Evolutionary conservation across 1,140 invertebrate species (phyloP).

Genomic region (Heliconius hewitsoni): DNA sequence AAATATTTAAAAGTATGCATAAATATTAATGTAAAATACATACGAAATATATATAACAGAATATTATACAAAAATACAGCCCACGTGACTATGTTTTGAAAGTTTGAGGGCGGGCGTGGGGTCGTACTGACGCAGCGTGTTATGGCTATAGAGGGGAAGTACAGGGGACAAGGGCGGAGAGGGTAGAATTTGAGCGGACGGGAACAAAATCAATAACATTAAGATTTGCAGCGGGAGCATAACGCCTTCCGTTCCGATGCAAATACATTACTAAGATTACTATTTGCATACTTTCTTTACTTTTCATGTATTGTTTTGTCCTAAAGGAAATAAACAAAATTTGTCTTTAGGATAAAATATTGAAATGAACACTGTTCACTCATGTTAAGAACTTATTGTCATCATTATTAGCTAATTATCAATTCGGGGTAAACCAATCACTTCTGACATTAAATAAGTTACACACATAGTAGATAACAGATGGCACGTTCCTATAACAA

Average conservation of each 20-base stretch:
- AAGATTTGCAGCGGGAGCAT: constrained; percentile 52
- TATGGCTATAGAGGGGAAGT: constrained; percentile 31
- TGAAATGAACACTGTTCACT: neutral
- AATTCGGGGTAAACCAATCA: constrained; percentile 4
- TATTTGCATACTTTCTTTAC: too few relatives aligned
- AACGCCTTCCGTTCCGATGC: neutral
- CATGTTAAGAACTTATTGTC: neutral
- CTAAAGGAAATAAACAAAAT: neutral
- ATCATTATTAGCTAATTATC: neutral
- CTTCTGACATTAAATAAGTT: neutral
- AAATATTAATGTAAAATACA: neutral
- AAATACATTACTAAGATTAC: neutral
- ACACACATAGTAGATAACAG: neutral
- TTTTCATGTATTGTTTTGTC: neutral
- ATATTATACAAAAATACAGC: neutral
- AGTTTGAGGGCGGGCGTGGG: constrained; percentile 38
- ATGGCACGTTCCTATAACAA: constrained; percentile 11
- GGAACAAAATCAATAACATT: constrained; percentile 66
- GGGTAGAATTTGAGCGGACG: constrained; percentile 47
- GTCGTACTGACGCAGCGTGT: constrained; percentile 33
- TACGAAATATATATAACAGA: neutral
- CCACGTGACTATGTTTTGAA: constrained; percentile 59
- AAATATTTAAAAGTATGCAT: neutral
- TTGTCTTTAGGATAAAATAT: neutral
- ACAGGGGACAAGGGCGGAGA: constrained; percentile 36